Evolutionary conservation across 2,888 invertebrate species (phyloP).

Genomic region (Ectemnius lituratus): DNA sequence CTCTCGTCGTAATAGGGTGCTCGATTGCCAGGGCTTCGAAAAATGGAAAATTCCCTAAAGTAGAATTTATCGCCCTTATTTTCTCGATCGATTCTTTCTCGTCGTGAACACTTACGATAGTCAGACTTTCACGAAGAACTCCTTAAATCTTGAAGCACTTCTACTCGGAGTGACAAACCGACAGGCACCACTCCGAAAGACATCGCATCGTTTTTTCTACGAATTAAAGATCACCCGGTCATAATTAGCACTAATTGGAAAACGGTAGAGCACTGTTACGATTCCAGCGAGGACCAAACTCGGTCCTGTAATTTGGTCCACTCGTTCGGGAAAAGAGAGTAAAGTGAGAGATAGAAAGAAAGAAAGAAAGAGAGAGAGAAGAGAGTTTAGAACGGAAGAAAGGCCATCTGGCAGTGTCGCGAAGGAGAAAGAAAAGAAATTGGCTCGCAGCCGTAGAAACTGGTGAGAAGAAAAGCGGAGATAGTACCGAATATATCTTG

Average conservation of each 20-base stretch:
- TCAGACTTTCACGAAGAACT: not conserved
- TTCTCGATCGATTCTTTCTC: not conserved
- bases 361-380: constrained; percentile 8
- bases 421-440: constrained; percentile 14
- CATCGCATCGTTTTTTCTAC: not conserved
- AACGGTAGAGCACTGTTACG: constrained; percentile 31
- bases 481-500: constrained; percentile 51
- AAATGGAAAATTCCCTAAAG: not conserved
- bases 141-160: not conserved
- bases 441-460: not conserved
- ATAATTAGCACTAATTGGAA: constrained; percentile 46
- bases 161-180: not conserved
- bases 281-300: constrained; percentile 32
- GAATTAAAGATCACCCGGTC: constrained; percentile 16
- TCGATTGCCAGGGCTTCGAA: not conserved
- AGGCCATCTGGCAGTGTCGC: constrained; percentile 22
- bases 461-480: constrained; percentile 13
- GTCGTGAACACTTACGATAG: not conserved
- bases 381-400: not conserved
- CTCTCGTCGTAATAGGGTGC: not conserved
- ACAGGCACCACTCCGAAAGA: not conserved
- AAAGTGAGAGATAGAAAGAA: no score
- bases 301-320: constrained; percentile 28
- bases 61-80: not conserved
- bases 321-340: constrained; percentile 10